These are phyloP conservation scores for Bothrops jararaca DNA, from an alignment of 2,113 vertebrate species.

Conservation along the genomic window DNA sequence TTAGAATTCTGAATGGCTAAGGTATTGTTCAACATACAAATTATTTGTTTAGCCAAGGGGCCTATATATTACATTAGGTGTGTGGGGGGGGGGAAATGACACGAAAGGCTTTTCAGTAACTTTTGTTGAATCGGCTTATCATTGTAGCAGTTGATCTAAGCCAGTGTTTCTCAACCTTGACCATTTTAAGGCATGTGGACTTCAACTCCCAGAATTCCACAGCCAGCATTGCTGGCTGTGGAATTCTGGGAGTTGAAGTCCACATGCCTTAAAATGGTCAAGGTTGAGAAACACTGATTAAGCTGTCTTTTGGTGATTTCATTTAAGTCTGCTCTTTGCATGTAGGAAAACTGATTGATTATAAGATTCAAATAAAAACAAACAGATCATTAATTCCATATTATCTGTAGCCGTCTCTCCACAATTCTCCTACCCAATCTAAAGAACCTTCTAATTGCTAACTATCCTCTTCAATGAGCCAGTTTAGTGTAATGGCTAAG, in stretches of 20 bases:
- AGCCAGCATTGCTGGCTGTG: too few relatives aligned
- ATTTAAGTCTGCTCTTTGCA: neutral
- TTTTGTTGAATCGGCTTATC: neutral
- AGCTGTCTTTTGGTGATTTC: neutral
- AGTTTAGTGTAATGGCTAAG: neutral
- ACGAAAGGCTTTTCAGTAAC: neutral
- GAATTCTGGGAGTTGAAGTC: too few relatives aligned
- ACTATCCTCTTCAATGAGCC: neutral
- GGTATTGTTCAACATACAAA: neutral
- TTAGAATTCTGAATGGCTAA: neutral
- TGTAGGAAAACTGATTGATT: neutral
- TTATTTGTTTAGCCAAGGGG: neutral
- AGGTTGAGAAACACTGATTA: too few relatives aligned
- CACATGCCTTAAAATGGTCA: too few relatives aligned
- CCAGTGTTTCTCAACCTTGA: too few relatives aligned
- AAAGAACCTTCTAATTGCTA: neutral
- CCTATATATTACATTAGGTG: neutral
- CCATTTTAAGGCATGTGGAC: too few relatives aligned
- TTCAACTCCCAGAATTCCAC: too few relatives aligned
- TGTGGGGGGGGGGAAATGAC: neutral
- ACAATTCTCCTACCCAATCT: neutral
- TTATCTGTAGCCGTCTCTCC: neutral
- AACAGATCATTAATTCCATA: neutral
- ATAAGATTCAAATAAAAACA: neutral
- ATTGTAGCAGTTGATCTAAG: neutral